Evolutionary conservation across 2,113 vertebrate species (phyloP), one percentile per base, ranked within the genome.

Genomic region (Pterocles gutturalis): DNA sequence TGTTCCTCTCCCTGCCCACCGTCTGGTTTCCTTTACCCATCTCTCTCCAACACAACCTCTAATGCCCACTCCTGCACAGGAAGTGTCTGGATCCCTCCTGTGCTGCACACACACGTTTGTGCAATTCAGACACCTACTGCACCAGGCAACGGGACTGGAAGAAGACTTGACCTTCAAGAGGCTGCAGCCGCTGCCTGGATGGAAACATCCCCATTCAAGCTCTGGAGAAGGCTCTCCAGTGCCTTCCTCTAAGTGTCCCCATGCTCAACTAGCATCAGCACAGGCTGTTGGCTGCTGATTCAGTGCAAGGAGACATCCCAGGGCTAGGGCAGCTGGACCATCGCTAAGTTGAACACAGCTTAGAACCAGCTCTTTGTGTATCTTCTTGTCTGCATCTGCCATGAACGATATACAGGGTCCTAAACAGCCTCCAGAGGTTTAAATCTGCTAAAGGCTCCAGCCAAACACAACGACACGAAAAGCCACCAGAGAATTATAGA

Each of bases 371-470:
- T 77, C 31, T 90, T 75, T 51, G 54, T 54, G 13, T 66, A 83
- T 87, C 75, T 81, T 94, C 85, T 55, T 73, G 34, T 33, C 38
- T 5, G 5, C 25, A 80, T 93, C 78, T 69, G 77, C 33, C 22
- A 54, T 70, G 90, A 89, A 78, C 17, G 33, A 96, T 14, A 55
- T 20, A 89, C 34, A n/a, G 6, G 69, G 83, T 90, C 91, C 54
- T 64, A 96, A 97, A 93, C 38, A 95, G 33, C 33, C 89, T 96
- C 91, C 89, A 79, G 79, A 95, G 87, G 86, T 78, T 97, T 96
- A 96, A 96, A 97, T 97, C 98, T 96, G 90, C 95, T 97, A 87
- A 97, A 94, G 51, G 71, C 66, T 73, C 46, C 48, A 87, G 93
- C 89, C 95, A 96, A 94, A 96, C 67, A 24, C 17, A 83, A 71